Evolutionary conservation across 2,797 vertebrate genomes (phyloP), one percentile per base, ranked within the genome.

Genomic region (Chloroceryle inda): DNA sequence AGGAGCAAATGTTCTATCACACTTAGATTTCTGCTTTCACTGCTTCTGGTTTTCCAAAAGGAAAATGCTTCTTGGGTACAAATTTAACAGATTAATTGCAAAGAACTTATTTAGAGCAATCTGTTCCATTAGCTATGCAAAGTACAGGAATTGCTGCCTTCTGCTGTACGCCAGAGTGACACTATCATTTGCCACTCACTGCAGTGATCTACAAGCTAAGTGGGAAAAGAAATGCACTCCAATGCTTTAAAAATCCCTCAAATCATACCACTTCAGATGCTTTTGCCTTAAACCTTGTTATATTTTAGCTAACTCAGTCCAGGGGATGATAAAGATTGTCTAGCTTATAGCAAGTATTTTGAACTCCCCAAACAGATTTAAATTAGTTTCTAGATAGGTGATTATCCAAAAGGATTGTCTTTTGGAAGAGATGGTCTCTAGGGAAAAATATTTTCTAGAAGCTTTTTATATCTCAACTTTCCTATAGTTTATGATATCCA

Each of bases 71-170:
- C 71, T 81, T 73, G 29, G 42, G 53, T 78, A 45, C 50, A 78
- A 26, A 71, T 91, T 75, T 72, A 81, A 62, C 53, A 89, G 80
- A 78, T 76, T 37, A 88, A 78, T 72, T 86, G 37, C 44, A 53
- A 92, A 92, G 37, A 86, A 62, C 17, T 88, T 17, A 13, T 72
- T 94, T 73, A 61, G 37, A 92, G 38, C 90, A 93, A 47, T 78
- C 59, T 91, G 78, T 79, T 76, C 52, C 18, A 26, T 73, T 75
- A 82, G 22, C 19, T 66, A 6, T 56, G 74, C 22, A 61, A 78
- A 86, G 40, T 44, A 31, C 68, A 64, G 29, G 29, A 31, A 23
- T 53, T 89, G 77, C 69, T 92, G 50, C 59, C 84, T 68, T 3
- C 84, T 95, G 56, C 42, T 69, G 17, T 45, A n/a, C 11, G 9